Base-by-base conservation (phyloP, 2,113 vertebrate genomes). In the Petroica traversi region DNA sequence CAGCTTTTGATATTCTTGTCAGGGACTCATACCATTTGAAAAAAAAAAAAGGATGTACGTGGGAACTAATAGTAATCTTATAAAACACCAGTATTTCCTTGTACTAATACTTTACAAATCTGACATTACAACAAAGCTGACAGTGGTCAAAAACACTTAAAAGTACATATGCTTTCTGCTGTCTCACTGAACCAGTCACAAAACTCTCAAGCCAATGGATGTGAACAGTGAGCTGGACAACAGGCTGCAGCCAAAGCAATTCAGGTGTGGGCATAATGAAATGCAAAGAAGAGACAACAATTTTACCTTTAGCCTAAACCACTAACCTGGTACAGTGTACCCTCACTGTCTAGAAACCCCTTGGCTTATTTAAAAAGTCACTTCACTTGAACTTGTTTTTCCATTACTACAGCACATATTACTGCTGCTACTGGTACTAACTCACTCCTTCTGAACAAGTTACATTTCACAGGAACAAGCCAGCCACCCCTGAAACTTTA, bases 401-500 rank as follows among this genome's bases (percentile, higher is more conserved):
- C 31, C 34, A 45, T 40, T 77, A 67, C 16, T 58, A 43, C 23
- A 83, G 28, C n/a, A n/a, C n/a, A 45, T 0, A 9, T 63, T 63
- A 54, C n/a, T 0, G 0, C 14, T 61, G 29, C 8, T 19, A 49
- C 19, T 31, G 17, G n/a, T 31, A 54, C 4, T 45, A 34, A 54
- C 34, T 45, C 2, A 1, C 8, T 67, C 24, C 34, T 75, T 59
- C 29, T 41, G 45, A 36, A 7, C 33, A 57, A 57, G 19, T 8
- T 52, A 34, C 14, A 33, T 69, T 31, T 34, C 64, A 34, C 13
- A 43, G 28, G 33, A 85, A 63, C 12, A 26, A 73, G n/a, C 7
- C 40, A 89, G 12, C n/a, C 36, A 64, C 22, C 3, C 3, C 31
- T 28, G n/a, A 75, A 83, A 79, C 18, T 61, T 66, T 9, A 73